Conservation (phyloP, 92 coral and sea anemone genomes). For the Pocillopora grandis region DNA sequence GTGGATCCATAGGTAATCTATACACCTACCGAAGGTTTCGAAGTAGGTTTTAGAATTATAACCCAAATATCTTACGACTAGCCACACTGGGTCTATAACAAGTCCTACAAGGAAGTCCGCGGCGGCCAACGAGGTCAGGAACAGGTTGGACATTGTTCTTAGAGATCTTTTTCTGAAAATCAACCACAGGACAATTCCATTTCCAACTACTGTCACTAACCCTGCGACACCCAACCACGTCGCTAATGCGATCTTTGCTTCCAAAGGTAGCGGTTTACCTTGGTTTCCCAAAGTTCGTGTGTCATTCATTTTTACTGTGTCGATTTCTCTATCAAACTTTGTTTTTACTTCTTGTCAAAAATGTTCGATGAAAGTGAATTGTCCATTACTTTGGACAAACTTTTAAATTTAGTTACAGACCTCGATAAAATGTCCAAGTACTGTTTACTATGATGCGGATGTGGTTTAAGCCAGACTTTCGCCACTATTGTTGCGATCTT, state of each 20-base stretch:
- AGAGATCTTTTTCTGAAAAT: not conserved
- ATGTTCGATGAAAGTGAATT: no score
- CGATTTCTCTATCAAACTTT: no score
- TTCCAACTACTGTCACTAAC: conserved; percentile 1
- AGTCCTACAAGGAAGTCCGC: conserved; percentile 14
- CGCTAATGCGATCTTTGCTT: not conserved
- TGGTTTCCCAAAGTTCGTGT: not conserved
- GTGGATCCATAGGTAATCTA: not conserved
- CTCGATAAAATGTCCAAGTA: no score
- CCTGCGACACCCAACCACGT: conserved; percentile 13
- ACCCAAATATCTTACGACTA: not conserved
- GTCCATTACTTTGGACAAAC: no score
- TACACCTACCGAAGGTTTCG: not conserved
- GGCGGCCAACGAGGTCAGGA: not conserved
- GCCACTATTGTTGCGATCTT: no score
- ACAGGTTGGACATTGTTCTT: conserved; percentile 8
- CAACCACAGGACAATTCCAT: conserved; percentile 7
- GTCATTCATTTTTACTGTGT: not conserved
- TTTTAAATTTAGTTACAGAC: no score
- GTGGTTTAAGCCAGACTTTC: no score
- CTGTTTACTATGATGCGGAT: no score
- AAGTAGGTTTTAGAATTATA: not conserved
- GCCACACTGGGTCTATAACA: conserved; percentile 16
- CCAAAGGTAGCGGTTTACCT: not conserved
- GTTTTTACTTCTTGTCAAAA: no score